Base-by-base conservation (phyloP, 2,888 invertebrate species). In the Candidula unifasciata region DNA sequence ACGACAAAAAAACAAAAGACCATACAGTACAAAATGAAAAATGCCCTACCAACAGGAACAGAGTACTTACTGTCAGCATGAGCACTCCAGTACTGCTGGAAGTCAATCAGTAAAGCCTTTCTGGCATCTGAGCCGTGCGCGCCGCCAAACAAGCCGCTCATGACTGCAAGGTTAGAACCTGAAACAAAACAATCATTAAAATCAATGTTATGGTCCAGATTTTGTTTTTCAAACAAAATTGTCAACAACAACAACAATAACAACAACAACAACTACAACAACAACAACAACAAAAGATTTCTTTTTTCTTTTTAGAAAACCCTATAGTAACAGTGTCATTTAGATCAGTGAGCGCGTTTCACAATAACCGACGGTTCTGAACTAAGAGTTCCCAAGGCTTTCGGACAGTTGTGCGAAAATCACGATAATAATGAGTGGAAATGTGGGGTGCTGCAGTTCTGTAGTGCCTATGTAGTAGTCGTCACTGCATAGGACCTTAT, bases 51-150 rank as follows among this genome's bases (percentile, higher is more conserved):
- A 71, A 24, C 0, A 71, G 37, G n/a, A n/a, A 13, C 27, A 30
- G 54, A 54, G 54, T 6, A 77, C 82, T 30, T 77, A 83, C 82
- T 77, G 13, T 83, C 66, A 37, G 73, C 30, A 18, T 71, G 71
- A 60, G 73, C 60, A 37, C 77, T 54, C 82, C 82, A 83, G 37
- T 77, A 83, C n/a, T 83, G 82, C 33, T 83, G 82, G 2, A 83
- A 60, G n/a, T 83, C 82, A 10, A 77, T 76, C 66, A 83, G 52
- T 54, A 83, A 54, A 0, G 82, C 82, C 66, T 83, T 83, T 54
- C 82, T 76, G 52, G 66, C 77, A 35, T 83, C 82, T 0, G 82
- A 44, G 35, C 16, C 52, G 54, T 77, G 82, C 30, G 82, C 68
- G 0, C 68, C 77, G 57, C 77, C 68, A 13, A 83, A n/a, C 64